phyloP scores from a whole-genome alignment of 2,888 invertebrate genomes.

The Galeruca laticollis region DNA sequence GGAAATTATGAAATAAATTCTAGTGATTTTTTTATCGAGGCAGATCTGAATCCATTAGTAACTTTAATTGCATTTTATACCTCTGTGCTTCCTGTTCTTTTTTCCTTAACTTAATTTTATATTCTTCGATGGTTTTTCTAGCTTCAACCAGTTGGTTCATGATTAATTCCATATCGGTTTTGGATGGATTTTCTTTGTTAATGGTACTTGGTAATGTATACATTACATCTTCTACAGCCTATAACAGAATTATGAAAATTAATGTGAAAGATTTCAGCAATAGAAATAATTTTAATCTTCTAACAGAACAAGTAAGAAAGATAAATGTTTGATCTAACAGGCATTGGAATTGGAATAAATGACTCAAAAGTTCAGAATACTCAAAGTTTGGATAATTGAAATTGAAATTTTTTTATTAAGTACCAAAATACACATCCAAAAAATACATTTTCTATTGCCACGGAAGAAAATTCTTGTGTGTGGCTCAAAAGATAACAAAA shows the following conservation, averaged over 20 bases:
- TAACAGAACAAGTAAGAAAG: too few species aligned
- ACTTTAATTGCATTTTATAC: slow-evolving; percentile 61
- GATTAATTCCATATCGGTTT: slow-evolving; percentile 56
- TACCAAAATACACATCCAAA: too few species aligned
- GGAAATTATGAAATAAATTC: background rate
- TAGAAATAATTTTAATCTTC: too few species aligned
- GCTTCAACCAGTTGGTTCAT: slow-evolving; percentile 62
- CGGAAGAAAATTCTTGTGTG: too few species aligned
- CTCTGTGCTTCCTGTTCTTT: slow-evolving; percentile 62
- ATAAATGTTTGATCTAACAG: too few species aligned
- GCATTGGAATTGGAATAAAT: too few species aligned
- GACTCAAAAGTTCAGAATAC: too few species aligned
- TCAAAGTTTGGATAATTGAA: too few species aligned
- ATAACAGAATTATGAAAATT: slow-evolving; percentile 10
- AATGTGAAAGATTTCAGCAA: too few species aligned
- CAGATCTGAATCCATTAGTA: slow-evolving; percentile 55
- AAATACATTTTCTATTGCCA: too few species aligned
- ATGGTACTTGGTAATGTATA: slow-evolving; percentile 24
- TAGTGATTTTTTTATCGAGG: background rate
- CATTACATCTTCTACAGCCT: slow-evolving; percentile 19
- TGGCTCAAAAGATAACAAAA: too few species aligned
- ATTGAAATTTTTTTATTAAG: too few species aligned
- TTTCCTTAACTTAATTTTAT: slow-evolving; percentile 60
- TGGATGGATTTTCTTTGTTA: slow-evolving; percentile 19
- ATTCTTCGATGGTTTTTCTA: slow-evolving; percentile 61